Percentiles rank a stretch among this genome's conserved stretches.
Conservation (phyloP, 2,113 vertebrate species). For the Rattus rattus region DNA sequence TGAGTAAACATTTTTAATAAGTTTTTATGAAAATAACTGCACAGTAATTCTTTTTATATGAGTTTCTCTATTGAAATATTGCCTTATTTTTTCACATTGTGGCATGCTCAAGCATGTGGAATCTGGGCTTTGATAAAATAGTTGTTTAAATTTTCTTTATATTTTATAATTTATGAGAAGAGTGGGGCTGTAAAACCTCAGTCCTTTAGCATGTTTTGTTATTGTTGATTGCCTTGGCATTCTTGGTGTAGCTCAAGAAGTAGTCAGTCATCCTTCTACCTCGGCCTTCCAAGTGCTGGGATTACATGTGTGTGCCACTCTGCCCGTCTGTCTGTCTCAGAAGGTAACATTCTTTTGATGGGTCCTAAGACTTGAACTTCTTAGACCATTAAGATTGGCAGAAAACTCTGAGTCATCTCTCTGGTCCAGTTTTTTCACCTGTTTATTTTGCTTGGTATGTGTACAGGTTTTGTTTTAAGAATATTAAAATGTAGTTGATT, state of each 20-base stretch:
- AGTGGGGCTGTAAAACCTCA: conserved; percentile 32
- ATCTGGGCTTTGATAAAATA: not conserved
- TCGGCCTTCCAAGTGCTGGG: not conserved
- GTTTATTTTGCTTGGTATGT: not conserved
- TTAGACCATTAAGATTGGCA: not conserved
- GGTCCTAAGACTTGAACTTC: not conserved
- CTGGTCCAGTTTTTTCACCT: not conserved
- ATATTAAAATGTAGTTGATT: not conserved
- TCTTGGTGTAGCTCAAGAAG: not conserved
- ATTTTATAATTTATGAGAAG: conserved; percentile 26
- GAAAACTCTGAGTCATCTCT: not conserved
- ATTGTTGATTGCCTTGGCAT: not conserved
- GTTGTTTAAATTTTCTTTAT: conserved; percentile 34
- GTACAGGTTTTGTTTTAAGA: conserved; percentile 23
- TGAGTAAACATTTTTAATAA: not conserved
- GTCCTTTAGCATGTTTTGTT: not conserved
- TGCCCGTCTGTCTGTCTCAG: not conserved
- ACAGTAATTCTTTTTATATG: not conserved
- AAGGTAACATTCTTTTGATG: not conserved
- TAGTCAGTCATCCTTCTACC: not conserved
- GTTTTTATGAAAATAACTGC: not conserved
- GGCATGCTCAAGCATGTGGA: not conserved
- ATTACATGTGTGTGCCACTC: not conserved
- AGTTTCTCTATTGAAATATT: not conserved
- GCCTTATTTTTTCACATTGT: not conserved